Base-by-base conservation (phyloP, 2,888 invertebrate genomes). In the Mythimna pallens region DNA sequence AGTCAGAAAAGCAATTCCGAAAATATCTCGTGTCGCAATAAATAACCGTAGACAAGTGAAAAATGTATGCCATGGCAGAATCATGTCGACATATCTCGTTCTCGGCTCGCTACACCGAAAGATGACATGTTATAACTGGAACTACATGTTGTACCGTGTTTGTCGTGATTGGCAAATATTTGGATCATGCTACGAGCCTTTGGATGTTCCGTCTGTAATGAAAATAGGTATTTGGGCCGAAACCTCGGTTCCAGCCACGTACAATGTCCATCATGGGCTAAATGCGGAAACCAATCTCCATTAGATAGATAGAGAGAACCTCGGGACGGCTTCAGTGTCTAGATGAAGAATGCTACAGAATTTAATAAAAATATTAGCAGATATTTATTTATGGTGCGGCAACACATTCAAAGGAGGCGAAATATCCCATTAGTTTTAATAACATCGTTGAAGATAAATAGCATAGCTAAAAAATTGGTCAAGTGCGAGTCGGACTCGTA, bases 371-470 rank as follows among this genome's bases (percentile, higher is more conserved):
- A n/a, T n/a, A n/a, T n/a, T n/a, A n/a, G n/a, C n/a, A n/a, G 9
- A 36, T 36, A 36, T 36, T 9, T 36, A 36, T 36, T 58, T n/a
- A n/a, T 36, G 34, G 12, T 10, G 22, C 52, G 22, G 22, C 1
- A 25, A 25, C 12, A 6, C 1, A 22, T 22, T 3, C 10, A 54
- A 54, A 12, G 99, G 99, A 34, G 99, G 99, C 12, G 99, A 99
- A 20, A 20, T 50, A 20, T 50, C 47, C 7, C 2, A 20, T 8
- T 8, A 20, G 50, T 20, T 50, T 47, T 50, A 25, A 55, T 55
- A 55, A 55, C 20, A 58, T 34, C 34, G 57, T 34, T 57, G 6
- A 36, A 36, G 12, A n/a, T n/a, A 5, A 4, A 8, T 3, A 17
- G 25, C 25, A 30, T 17, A 12, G 12, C 12, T 12, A 43, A 43